Evolutionary conservation across 1,140 invertebrate genomes (phyloP), one percentile per base, ranked within the genome.

Genomic region (Probaryconus sp.): DNA sequence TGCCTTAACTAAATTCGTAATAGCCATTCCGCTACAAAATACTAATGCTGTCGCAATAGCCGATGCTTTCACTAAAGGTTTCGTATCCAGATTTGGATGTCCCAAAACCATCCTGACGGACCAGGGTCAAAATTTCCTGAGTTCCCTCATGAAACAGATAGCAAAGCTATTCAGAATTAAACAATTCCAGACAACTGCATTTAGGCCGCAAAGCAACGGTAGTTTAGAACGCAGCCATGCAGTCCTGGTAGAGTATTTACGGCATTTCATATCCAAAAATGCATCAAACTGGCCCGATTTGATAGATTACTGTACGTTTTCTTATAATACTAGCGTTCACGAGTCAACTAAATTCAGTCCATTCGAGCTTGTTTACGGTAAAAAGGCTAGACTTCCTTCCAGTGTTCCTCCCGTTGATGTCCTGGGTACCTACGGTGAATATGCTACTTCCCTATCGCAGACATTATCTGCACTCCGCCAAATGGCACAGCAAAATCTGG

Each of bases 181-280:
- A 16, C 37, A 56, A 4, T 45, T 10, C 9, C 37, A 14, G 0
- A 72, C 60, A 3, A 28, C 51, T 1, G 20, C 60, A 3, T 72
- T 35, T 16, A n/a, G 84, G 38, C 85, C 85, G 0, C 81, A 85
- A 45, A 61, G 71, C 1, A 88, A 87, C 55, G 84, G 83, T 1
- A 53, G 53, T 1, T 13, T 84, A 0, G 85, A 88, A 48, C 28
- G 81, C 26, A 81, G 74, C 35, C 87, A 90, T 74, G 56, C 45
- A 9, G 61, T 76, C 0, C 38, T 84, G 9, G 28, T 26, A 0
- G 74, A 79, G 33, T 84, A 76, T 53, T 43, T 80, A 14, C 77
- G 71, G 55, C 60, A 76, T 51, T 86, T 79, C 37, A 37, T 70
- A 2, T 37, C 48, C 11, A 18, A 47, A 4, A 16, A 45, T 1